phyloP scores from a whole-genome alignment of 2,888 invertebrate species.

The Endotricha flammealis region DNA sequence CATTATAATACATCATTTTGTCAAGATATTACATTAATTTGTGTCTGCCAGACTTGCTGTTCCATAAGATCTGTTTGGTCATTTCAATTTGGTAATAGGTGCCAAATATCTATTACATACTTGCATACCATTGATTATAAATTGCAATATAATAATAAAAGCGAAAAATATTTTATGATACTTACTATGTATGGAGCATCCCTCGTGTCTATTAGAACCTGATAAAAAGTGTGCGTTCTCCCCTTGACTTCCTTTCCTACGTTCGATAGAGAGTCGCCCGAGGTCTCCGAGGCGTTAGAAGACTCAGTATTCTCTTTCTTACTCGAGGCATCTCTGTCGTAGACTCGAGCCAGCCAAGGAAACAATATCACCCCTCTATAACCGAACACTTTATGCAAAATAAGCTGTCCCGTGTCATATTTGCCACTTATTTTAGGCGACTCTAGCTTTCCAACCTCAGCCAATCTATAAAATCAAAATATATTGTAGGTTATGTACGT shows the following conservation, averaged over 20 bases:
- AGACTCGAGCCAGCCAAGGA: conserved; percentile 97
- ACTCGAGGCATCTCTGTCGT: conserved; percentile 91
- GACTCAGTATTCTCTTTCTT: conserved; percentile 77
- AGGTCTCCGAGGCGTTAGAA: conserved; percentile 36
- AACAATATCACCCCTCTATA: conserved; percentile 98
- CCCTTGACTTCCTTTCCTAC: conserved; percentile 93
- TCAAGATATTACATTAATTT: too few species aligned
- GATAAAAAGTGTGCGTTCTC: conserved; percentile 96
- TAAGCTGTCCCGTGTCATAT: conserved; percentile 97
- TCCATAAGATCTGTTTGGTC: too few species aligned
- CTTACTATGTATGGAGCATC: conserved; percentile 98
- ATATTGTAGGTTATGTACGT: conserved; percentile 56
- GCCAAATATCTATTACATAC: too few species aligned
- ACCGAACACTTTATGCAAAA: conserved; percentile 97
- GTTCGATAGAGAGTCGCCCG: conserved; percentile 60
- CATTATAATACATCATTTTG: too few species aligned
- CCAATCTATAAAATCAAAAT: conserved; percentile 80
- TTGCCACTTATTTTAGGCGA: conserved; percentile 91
- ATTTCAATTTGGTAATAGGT: too few species aligned
- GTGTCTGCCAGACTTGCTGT: too few species aligned
- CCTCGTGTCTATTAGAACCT: conserved; percentile 97
- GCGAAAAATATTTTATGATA: too few species aligned
- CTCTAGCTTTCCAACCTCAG: conserved; percentile 96
- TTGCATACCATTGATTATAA: too few species aligned
- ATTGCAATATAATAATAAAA: too few species aligned